Evolutionary conservation across 2,888 invertebrate species (phyloP).

Genomic region (Orthosia incerta): DNA sequence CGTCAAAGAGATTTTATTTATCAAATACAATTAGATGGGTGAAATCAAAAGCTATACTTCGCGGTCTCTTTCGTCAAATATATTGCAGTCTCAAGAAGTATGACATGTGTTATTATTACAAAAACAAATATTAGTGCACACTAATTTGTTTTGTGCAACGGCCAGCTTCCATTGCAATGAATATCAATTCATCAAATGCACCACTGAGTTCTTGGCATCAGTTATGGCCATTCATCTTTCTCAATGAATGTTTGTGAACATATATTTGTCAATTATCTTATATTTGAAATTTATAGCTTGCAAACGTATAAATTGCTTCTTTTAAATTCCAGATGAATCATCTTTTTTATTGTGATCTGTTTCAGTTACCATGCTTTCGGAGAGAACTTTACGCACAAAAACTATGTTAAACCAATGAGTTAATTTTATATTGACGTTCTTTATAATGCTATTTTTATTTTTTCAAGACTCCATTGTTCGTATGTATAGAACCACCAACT

Average conservation of each 20-base stretch:
- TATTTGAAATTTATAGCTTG: conserved; percentile 49
- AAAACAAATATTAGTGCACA: conserved; percentile 29
- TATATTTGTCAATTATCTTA: conserved; percentile 60
- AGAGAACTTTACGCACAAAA: background rate
- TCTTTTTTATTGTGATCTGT: background rate
- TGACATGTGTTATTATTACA: conserved; percentile 22
- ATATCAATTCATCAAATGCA: conserved; percentile 53
- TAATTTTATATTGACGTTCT: background rate
- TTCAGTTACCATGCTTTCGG: background rate
- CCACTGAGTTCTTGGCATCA: conserved; percentile 55
- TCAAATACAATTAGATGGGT: background rate
- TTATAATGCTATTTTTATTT: conserved; percentile 11
- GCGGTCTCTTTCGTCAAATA: background rate
- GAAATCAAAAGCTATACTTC: background rate
- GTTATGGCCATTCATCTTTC: conserved; percentile 53
- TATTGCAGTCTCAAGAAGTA: conserved; percentile 1
- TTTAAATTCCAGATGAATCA: conserved; percentile 21
- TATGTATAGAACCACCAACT: background rate
- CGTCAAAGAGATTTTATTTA: background rate
- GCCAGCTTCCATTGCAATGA: conserved; percentile 38
- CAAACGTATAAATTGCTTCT: conserved; percentile 25
- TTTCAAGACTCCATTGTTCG: conserved; percentile 35
- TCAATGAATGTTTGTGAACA: conserved; percentile 43
- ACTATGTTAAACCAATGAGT: background rate
- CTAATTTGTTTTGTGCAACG: conserved; percentile 41